Evolutionary conservation across 2,113 vertebrate species (phyloP), one percentile per base, ranked within the genome.

Genomic region (Gasterosteus nipponicus): DNA sequence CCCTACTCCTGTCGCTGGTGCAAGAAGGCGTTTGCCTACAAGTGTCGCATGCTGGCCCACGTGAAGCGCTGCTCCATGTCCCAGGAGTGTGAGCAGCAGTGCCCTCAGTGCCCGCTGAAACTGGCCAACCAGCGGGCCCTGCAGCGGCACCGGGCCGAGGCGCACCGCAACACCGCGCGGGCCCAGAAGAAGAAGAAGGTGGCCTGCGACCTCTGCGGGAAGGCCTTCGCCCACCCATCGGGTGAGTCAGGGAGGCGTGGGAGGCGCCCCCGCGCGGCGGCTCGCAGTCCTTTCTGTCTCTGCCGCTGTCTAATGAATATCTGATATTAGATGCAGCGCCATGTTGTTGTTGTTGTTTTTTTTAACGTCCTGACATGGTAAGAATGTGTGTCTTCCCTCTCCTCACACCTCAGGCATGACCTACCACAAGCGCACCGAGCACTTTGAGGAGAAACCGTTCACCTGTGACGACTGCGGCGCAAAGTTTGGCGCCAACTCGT

Each of bases 371-470:
- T 26, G 22, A 26, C 49, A 53, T 53, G 49, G 10, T 53, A 3
- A n/a, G 10, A 19, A n/a, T 38, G 58, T 62, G 4, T 49, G 9
- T 46, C 3, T 19, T 31, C 12, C 38, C 31, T 49, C 42, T 7
- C 9, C 16, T 80, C 18, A 0, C 47, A 0, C 60, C 54, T 11
- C 87, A 97, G 96, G 96, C 26, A 93, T 98, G 93, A 93, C 97
- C 72, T 97, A 96, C 88, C 97, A 97, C 92, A 96, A 95, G 41
- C 94, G 96, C 73, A 96, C 95, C 0, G 96, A 97, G 83, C 96
- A 97, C 91, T 96, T 96, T 0, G 95, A 97, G 0, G 94, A 97
- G 89, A 95, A 97, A 83, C 96, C 96, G 0, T 97, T 96, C 69
- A 93, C 92, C 10, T 98, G 96, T 0, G 88, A 95, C 42, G 93